Conservation (phyloP, 2,797 vertebrate genomes). For the Typhlichthys subterraneus region DNA sequence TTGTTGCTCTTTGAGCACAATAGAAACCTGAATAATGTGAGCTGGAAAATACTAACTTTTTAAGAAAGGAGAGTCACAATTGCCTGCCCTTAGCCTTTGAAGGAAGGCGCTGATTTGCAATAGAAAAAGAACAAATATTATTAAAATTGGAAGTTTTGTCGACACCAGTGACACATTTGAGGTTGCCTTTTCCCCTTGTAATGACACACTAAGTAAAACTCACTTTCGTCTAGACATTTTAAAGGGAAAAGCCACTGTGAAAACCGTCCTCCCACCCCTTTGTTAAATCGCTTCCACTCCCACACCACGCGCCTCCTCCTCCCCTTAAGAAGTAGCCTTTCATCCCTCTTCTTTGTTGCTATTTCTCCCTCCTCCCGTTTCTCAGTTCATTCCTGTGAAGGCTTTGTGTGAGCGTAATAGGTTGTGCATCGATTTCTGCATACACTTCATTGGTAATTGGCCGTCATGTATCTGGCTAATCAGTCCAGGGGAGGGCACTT, state of each 20-base stretch:
- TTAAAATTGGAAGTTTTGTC: slow-evolving; percentile 53
- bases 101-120: slow-evolving; percentile 42
- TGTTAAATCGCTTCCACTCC: slow-evolving; percentile 61
- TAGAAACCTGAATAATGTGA: background rate
- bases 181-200: slow-evolving; percentile 53
- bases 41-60: slow-evolving; percentile 1
- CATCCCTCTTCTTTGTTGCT: slow-evolving; percentile 68
- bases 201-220: background rate
- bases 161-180: slow-evolving; percentile 49
- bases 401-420: slow-evolving; percentile 59
- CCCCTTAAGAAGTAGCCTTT: slow-evolving; percentile 67
- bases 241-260: slow-evolving; percentile 34
- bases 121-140: slow-evolving; percentile 40
- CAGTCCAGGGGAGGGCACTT: slow-evolving; percentile 61
- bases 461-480: slow-evolving; percentile 68
- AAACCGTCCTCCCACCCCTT: slow-evolving; percentile 60
- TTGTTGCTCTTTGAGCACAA: slow-evolving; percentile 22
- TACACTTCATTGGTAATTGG: slow-evolving; percentile 63
- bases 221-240: slow-evolving; percentile 10
- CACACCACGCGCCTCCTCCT: slow-evolving; percentile 53
- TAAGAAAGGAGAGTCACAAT: slow-evolving; percentile 14
- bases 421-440: slow-evolving; percentile 42
- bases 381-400: slow-evolving; percentile 48
- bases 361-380: slow-evolving; percentile 41
- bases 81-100: slow-evolving; percentile 11